These are phyloP conservation scores for Brachylomia viminalis DNA, from an alignment of 2,888 invertebrate genomes.

Conservation along the genomic window DNA sequence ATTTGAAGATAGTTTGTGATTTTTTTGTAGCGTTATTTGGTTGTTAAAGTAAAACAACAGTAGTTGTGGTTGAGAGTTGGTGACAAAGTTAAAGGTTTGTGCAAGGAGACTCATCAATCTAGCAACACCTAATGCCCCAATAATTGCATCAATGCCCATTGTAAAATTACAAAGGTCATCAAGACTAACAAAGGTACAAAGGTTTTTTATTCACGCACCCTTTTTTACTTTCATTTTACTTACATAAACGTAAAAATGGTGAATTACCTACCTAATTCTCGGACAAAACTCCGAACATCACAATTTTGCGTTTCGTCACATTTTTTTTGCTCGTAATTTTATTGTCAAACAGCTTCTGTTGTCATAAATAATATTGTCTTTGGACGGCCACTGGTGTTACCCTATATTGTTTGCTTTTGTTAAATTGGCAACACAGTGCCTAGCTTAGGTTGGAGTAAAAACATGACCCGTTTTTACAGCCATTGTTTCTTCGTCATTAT, in stretches of 20 bases:
- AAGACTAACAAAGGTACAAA: constrained; percentile 36
- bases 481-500: constrained; percentile 71
- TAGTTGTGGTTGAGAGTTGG: not conserved
- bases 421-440: constrained; percentile 76
- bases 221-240: constrained; percentile 59
- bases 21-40: not conserved
- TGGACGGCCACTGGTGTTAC: constrained; percentile 87
- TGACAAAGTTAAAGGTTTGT: too few species aligned
- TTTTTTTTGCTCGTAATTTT: constrained; percentile 76
- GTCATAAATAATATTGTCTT: constrained; percentile 84
- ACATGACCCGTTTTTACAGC: constrained; percentile 78
- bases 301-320: constrained; percentile 65
- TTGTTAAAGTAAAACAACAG: not conserved
- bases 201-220: constrained; percentile 62
- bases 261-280: constrained; percentile 59
- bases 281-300: constrained; percentile 54
- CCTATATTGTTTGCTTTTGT: constrained; percentile 80
- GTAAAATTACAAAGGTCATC: constrained; percentile 27
- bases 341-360: constrained; percentile 83
- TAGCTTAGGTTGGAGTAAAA: constrained; percentile 70
- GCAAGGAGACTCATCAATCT: not conserved
- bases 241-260: constrained; percentile 51
- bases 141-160: constrained; percentile 32
- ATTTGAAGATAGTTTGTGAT: constrained; percentile 2
- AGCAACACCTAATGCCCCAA: not conserved